These are phyloP conservation scores for Zhuqinia jingwanae DNA, from an alignment of 2,888 invertebrate species.

Conservation along the genomic window DNA sequence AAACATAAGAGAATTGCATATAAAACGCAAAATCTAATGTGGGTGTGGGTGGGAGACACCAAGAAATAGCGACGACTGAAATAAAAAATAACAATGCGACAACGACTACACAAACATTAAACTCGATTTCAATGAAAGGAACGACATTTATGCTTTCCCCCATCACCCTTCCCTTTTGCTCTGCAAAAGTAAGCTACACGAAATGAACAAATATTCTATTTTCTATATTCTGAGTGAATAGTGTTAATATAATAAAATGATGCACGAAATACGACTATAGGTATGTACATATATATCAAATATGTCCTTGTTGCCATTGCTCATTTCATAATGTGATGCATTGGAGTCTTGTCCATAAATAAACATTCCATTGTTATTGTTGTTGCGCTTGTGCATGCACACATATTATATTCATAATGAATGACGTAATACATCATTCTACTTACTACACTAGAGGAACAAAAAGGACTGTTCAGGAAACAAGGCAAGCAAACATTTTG, in stretches of 20 bases:
- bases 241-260: too few species aligned
- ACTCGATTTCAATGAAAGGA: slow-evolving; percentile 23
- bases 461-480: slow-evolving; percentile 4
- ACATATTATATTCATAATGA: slow-evolving; percentile 65
- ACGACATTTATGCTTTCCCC: slow-evolving; percentile 14
- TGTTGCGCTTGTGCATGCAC: slow-evolving; percentile 51
- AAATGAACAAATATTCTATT: too few species aligned
- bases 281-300: not conserved
- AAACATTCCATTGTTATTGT: slow-evolving; percentile 51
- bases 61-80: not conserved
- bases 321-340: slow-evolving; percentile 43
- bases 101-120: slow-evolving; percentile 33
- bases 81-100: slow-evolving; percentile 26
- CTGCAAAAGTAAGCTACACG: too few species aligned
- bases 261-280: too few species aligned
- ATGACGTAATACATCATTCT: slow-evolving; percentile 63
- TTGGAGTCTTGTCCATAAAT: slow-evolving; percentile 34
- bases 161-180: not conserved
- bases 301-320: slow-evolving; percentile 32
- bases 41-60: not conserved
- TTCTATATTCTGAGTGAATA: too few species aligned
- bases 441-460: not conserved
- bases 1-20: not conserved
- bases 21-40: not conserved
- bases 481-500: slow-evolving; percentile 39